Percentiles rank a stretch among this genome's conserved stretches.
Evolutionary conservation across 1,140 invertebrate species (phyloP).

Genomic region (Samia ricini): DNA sequence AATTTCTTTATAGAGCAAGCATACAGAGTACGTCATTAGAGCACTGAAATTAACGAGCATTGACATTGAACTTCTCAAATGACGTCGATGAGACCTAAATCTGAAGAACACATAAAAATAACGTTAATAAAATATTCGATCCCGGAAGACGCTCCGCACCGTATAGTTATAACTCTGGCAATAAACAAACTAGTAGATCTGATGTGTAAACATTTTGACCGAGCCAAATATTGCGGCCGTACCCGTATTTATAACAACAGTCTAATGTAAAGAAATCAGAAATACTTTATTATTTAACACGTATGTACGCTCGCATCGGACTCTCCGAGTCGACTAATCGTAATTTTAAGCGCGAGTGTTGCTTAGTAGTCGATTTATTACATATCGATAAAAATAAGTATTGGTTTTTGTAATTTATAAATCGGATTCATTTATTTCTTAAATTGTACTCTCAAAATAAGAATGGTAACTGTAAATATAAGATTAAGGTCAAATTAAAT

Average conservation of each 20-base stretch:
- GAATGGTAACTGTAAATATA: too few relatives aligned
- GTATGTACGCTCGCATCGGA: constrained; percentile 30
- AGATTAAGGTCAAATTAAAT: too few relatives aligned
- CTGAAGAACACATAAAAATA: background rate
- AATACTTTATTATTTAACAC: constrained; percentile 2
- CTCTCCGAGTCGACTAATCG: constrained; percentile 29
- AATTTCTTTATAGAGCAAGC: background rate
- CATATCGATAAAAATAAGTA: constrained; percentile 39
- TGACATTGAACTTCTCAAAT: background rate
- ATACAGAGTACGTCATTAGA: background rate
- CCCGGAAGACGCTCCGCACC: background rate
- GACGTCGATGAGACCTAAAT: background rate
- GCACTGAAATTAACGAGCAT: background rate
- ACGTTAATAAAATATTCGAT: background rate
- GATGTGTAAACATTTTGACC: background rate
- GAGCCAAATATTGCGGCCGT: background rate
- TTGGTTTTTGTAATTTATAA: too few relatives aligned
- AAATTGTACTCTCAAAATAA: too few relatives aligned
- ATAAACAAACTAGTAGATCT: background rate
- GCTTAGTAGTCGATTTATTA: constrained; percentile 33
- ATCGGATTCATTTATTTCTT: too few relatives aligned
- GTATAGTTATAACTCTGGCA: background rate
- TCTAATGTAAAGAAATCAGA: constrained; percentile 5
- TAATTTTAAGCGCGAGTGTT: constrained; percentile 34
- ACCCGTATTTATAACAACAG: background rate